Base-by-base conservation (phyloP, 2,888 invertebrate genomes). In the Folsomia candida region DNA sequence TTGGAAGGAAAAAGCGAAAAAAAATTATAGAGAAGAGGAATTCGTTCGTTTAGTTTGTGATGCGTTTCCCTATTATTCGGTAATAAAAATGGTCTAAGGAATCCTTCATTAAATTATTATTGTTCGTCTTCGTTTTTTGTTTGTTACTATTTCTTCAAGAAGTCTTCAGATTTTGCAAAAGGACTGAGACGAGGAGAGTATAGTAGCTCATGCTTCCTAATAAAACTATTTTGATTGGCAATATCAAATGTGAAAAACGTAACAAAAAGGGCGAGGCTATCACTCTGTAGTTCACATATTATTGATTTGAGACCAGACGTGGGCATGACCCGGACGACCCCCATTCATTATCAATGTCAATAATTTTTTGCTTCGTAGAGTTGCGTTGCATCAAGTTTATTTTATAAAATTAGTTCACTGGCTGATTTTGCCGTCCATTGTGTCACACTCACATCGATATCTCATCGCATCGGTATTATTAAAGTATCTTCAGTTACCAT, bases 341-440 rank as follows among this genome's bases (percentile, higher is more conserved):
- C 37, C 37, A 37, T 14, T 14, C 37, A 4, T 37, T 37, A 14
- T 37, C 37, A 37, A n/a, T n/a, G n/a, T n/a, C n/a, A n/a, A n/a
- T 37, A 37, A 37, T 37, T 37, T 37, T 37, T 37, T 37, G n/a
- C n/a, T n/a, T n/a, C n/a, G n/a, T n/a, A n/a, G n/a, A n/a, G n/a
- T n/a, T n/a, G 4, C 4, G 37, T 37, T 37, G 6, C 37, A 37
- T 37, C 37, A 37, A 37, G 37, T 37, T 37, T 37, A n/a, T n/a
- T 37, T 37, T 9, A 37, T 9, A 4, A 9, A 37, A 37, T 37
- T 37, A 14, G 37, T 37, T 37, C 59, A 68, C 68, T 62, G 68
- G 60, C 68, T 68, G 68, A 68, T 57, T 66, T 68, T 68, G 68
- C 68, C 62, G 68, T 68, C 68, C 68, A 68, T 68, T 68, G 68